A percentile compares a stretch with the other conserved stretches of the same genome.
phyloP scores from a whole-genome alignment of 2,113 vertebrate species.

The Pseudopipra pipra region DNA sequence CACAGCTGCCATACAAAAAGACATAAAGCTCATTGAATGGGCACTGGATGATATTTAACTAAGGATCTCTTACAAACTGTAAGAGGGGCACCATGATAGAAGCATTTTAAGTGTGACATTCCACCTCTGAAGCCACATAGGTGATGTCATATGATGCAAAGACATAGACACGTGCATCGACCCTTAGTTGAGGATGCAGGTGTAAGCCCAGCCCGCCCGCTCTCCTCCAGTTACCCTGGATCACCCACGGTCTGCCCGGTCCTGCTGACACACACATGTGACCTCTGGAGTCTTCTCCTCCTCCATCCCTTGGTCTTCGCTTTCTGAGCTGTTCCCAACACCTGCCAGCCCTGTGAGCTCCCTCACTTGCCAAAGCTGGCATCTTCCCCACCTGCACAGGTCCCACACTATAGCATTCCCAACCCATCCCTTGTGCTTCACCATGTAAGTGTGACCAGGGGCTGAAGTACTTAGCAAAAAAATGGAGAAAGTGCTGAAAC shows the following conservation, averaged over 20 bases:
- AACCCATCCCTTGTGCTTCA: background rate
- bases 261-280: background rate
- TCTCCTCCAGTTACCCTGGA: background rate
- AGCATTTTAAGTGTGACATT: background rate
- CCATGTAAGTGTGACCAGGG: background rate
- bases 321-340: background rate
- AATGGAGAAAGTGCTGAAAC: background rate
- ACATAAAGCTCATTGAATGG: background rate
- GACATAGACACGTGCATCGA: background rate
- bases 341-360: background rate
- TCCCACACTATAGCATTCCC: background rate
- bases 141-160: background rate
- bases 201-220: background rate
- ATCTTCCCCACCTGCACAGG: background rate
- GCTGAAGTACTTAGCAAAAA: background rate
- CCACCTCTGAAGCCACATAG: background rate
- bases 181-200: background rate
- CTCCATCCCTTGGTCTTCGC: background rate
- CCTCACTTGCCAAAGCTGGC: background rate
- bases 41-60: background rate
- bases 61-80: background rate
- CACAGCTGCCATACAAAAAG: conserved; percentile 4
- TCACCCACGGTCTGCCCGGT: background rate
- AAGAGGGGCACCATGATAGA: background rate
- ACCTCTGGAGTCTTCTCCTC: background rate